Percentiles rank a stretch among this genome's conserved stretches.
Conservation (phyloP, 2,113 vertebrate genomes). For the Aspiorhynchus laticeps region DNA sequence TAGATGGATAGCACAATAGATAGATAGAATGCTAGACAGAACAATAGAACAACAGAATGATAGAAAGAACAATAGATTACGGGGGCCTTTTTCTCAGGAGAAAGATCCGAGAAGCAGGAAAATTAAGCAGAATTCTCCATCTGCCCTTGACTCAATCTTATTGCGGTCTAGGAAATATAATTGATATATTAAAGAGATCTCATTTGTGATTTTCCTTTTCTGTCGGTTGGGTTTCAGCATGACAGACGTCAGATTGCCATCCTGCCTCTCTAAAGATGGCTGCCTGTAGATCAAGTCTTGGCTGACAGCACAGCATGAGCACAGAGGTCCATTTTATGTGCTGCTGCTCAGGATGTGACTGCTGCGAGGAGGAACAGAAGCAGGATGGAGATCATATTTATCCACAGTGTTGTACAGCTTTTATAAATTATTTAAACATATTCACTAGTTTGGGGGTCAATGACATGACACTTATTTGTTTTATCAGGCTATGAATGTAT, state of each 20-base stretch:
- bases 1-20: background rate
- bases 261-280: background rate
- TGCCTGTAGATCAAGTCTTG: conserved; percentile 23
- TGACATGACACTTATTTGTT: background rate
- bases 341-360: background rate
- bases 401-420: background rate
- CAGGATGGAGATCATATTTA: background rate
- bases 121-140: background rate
- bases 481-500: background rate
- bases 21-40: background rate
- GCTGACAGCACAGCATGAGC: conserved; percentile 8
- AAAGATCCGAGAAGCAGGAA: background rate
- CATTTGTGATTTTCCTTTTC: background rate
- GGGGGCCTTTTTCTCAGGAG: background rate
- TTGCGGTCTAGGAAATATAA: background rate
- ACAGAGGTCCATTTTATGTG: conserved; percentile 24
- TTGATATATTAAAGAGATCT: conserved; percentile 11
- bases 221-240: background rate
- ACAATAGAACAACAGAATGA: background rate
- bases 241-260: background rate
- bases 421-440: background rate
- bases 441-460: background rate
- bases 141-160: background rate
- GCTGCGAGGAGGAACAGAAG: background rate
- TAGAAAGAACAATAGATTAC: background rate